phyloP scores from a whole-genome alignment of 2,888 invertebrate genomes.

The Agrotis ipsilon region DNA sequence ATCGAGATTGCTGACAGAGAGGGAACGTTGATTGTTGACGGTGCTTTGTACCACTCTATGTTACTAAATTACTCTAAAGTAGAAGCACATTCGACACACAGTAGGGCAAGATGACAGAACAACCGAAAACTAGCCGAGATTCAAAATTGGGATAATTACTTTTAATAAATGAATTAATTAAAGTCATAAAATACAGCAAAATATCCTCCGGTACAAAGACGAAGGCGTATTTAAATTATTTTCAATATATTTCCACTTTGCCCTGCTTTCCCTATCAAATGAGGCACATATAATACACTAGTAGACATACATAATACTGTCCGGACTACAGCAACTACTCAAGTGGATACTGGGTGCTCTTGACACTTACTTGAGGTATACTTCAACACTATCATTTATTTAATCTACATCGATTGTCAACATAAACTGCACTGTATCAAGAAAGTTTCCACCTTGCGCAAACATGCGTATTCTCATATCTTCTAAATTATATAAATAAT shows the following conservation, averaged over 20 bases:
- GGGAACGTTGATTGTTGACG: conserved; percentile 53
- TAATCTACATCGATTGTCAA: conserved; percentile 38
- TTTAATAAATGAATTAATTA: not conserved
- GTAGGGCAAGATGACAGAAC: conserved; percentile 24
- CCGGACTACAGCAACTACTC: conserved; percentile 25
- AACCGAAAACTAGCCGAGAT: not conserved
- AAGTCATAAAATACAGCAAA: not conserved
- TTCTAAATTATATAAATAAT: conserved; percentile 50
- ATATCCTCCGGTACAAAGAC: not conserved
- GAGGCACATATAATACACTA: conserved; percentile 15
- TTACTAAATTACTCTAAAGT: conserved; percentile 40
- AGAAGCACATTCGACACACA: conserved; percentile 37
- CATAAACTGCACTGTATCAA: conserved; percentile 28
- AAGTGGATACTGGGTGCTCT: conserved; percentile 40
- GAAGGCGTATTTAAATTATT: not conserved
- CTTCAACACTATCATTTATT: conserved; percentile 41
- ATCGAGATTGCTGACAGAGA: conserved; percentile 65
- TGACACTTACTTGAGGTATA: conserved; percentile 32
- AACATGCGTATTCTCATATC: conserved; percentile 40
- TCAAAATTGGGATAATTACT: not conserved
- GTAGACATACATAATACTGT: conserved; percentile 43
- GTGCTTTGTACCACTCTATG: conserved; percentile 51
- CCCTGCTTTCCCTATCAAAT: conserved; percentile 35
- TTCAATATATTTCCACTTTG: conserved; percentile 18
- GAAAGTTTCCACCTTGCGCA: conserved; percentile 32